Percentiles rank a stretch among this genome's conserved stretches.
Evolutionary conservation across 2,888 invertebrate species (phyloP).

Genomic region (Vandiemenella viatica): DNA sequence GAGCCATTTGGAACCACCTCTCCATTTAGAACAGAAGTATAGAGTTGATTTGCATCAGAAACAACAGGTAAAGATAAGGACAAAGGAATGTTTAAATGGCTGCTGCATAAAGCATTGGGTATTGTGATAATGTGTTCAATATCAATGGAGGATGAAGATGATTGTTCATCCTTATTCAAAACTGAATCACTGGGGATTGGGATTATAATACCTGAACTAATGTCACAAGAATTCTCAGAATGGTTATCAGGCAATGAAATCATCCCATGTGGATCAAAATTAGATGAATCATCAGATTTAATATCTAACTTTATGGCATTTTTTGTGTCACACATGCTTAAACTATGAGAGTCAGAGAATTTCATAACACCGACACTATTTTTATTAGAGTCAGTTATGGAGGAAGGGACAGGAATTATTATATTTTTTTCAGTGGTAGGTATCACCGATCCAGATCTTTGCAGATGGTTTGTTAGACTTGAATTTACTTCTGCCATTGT

Average conservation of each 20-base stretch:
- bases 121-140: conserved; percentile 10
- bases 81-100: conserved; percentile 2
- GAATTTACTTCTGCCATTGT: conserved; percentile 7
- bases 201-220: neutral
- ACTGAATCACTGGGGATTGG: neutral
- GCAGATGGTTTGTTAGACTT: conserved; percentile 1
- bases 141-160: neutral
- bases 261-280: neutral
- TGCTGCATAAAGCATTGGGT: conserved; percentile 5
- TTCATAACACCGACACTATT: too few relatives aligned
- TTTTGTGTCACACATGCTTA: too few relatives aligned
- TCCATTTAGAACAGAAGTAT: neutral
- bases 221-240: neutral
- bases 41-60: neutral
- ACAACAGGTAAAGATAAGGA: conserved; percentile 1
- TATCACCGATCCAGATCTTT: too few relatives aligned
- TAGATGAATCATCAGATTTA: neutral
- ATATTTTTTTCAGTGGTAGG: too few relatives aligned
- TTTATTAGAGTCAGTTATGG: too few relatives aligned
- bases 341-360: too few relatives aligned
- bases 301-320: neutral
- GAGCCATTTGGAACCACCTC: neutral
- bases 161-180: neutral
- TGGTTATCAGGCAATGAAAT: neutral
- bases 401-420: too few relatives aligned